These are phyloP conservation scores for Heliconius eleuchia DNA, from an alignment of 1,140 invertebrate species.

Conservation along the genomic window DNA sequence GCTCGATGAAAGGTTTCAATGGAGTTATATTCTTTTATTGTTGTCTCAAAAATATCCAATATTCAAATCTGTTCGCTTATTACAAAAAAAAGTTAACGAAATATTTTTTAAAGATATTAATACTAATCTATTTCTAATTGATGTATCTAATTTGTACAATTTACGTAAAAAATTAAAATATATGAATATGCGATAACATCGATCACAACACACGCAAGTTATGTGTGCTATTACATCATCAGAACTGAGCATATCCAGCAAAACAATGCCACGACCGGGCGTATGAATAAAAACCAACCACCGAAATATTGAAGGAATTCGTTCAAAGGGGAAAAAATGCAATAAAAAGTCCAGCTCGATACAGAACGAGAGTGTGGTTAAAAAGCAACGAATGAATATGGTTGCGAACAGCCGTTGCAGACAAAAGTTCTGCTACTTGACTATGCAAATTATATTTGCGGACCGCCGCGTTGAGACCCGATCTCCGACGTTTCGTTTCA, in stretches of 20 bases:
- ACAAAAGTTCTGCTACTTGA: slow-evolving; percentile 79
- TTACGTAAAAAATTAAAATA: too few relatives aligned
- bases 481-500: slow-evolving; percentile 76
- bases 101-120: background rate
- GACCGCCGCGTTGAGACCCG: slow-evolving; percentile 71
- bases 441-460: slow-evolving; percentile 82
- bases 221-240: background rate
- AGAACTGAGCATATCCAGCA: slow-evolving; percentile 56
- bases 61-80: background rate
- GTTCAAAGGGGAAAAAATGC: slow-evolving; percentile 81
- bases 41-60: slow-evolving; percentile 15
- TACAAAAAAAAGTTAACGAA: background rate
- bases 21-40: slow-evolving; percentile 66
- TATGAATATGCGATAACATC: background rate
- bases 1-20: slow-evolving; percentile 54
- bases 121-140: background rate
- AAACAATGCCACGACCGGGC: slow-evolving; percentile 75
- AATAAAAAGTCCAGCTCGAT: slow-evolving; percentile 75
- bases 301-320: slow-evolving; percentile 81
- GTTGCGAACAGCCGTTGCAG: slow-evolving; percentile 77
- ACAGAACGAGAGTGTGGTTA: slow-evolving; percentile 78
- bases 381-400: slow-evolving; percentile 80
- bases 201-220: background rate
- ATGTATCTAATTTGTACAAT: too few relatives aligned
- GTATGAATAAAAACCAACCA: slow-evolving; percentile 78